phyloP scores from a whole-genome alignment of 2,797 vertebrate species.

The Leptoclinus maculatus region DNA sequence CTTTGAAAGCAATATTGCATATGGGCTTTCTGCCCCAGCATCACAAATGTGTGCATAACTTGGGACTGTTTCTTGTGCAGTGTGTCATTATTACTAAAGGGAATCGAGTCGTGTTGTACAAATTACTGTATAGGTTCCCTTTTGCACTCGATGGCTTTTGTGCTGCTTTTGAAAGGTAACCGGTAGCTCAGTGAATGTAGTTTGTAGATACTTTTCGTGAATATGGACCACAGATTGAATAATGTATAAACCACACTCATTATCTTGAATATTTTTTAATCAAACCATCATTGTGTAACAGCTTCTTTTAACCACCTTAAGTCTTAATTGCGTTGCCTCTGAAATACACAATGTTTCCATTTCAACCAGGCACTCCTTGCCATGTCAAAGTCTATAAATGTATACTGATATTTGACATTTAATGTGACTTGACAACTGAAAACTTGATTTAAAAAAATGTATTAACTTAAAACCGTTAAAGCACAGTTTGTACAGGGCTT shows the following conservation, averaged over 20 bases:
- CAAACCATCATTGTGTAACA: constrained; percentile 4
- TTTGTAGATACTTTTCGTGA: constrained; percentile 16
- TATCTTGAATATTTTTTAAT: constrained; percentile 15
- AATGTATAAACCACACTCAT: constrained; percentile 18
- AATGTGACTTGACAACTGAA: constrained; percentile 19
- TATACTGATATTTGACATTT: constrained; percentile 6
- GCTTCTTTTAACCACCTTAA: constrained; percentile 9
- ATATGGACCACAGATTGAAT: constrained; percentile 42
- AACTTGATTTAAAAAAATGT: neutral
- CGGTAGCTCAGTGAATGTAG: constrained; percentile 38
- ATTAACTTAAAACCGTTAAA: neutral
- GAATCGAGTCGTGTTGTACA: constrained; percentile 33
- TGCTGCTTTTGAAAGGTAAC: constrained; percentile 36
- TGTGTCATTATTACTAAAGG: constrained; percentile 23
- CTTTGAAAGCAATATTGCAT: neutral
- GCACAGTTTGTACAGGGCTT: constrained; percentile 1
- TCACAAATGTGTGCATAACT: neutral
- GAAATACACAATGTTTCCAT: constrained; percentile 8
- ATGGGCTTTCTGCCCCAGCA: neutral
- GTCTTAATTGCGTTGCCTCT: constrained; percentile 38
- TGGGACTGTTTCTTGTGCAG: constrained; percentile 1
- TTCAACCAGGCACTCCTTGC: constrained; percentile 12
- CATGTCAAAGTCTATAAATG: constrained; percentile 1
- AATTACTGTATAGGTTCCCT: constrained; percentile 15
- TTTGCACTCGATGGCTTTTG: constrained; percentile 60